Percentiles rank a stretch among this genome's conserved stretches.
Evolutionary conservation across 2,888 invertebrate species (phyloP).

Genomic region (Melipona bicolor): DNA sequence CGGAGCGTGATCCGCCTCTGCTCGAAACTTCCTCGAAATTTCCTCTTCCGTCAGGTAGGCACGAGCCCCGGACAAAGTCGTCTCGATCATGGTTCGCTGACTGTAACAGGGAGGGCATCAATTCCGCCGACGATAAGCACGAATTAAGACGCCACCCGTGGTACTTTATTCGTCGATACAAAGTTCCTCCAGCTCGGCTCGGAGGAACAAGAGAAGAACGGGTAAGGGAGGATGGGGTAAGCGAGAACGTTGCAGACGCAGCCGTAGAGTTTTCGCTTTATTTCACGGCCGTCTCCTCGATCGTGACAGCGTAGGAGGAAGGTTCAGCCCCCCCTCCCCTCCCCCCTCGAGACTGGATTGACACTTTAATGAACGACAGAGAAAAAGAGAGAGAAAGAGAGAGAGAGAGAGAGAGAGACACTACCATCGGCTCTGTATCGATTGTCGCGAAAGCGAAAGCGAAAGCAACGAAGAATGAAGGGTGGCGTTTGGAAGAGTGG

Average conservation of each 20-base stretch:
- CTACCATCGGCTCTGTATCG: constrained; percentile 65
- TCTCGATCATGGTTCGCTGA: constrained; percentile 3
- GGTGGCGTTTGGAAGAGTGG: neutral
- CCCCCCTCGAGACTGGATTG: constrained; percentile 77
- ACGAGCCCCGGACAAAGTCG: neutral
- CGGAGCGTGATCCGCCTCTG: neutral
- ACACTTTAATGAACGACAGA: constrained; percentile 81
- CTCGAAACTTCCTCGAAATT: constrained; percentile 28
- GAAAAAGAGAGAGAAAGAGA: constrained; percentile 35
- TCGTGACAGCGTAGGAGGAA: constrained; percentile 47
- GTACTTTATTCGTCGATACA: constrained; percentile 49
- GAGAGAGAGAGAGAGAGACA: constrained; percentile 71
- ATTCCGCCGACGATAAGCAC: constrained; percentile 39
- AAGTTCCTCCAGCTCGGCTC: constrained; percentile 39
- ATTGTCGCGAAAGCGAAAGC: constrained; percentile 72
- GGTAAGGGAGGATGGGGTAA: neutral
- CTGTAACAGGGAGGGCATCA: constrained; percentile 20
- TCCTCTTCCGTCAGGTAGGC: constrained; percentile 7
- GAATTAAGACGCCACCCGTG: constrained; percentile 53
- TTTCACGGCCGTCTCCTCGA: constrained; percentile 66
- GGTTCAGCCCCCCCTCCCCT: constrained; percentile 67
- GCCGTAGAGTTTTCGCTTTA: constrained; percentile 67
- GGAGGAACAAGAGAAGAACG: constrained; percentile 17
- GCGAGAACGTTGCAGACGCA: constrained; percentile 22
- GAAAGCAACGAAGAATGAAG: constrained; percentile 61